These are phyloP conservation scores for Habropoda laboriosa DNA, from an alignment of 1,140 invertebrate genomes.

Conservation along the genomic window DNA sequence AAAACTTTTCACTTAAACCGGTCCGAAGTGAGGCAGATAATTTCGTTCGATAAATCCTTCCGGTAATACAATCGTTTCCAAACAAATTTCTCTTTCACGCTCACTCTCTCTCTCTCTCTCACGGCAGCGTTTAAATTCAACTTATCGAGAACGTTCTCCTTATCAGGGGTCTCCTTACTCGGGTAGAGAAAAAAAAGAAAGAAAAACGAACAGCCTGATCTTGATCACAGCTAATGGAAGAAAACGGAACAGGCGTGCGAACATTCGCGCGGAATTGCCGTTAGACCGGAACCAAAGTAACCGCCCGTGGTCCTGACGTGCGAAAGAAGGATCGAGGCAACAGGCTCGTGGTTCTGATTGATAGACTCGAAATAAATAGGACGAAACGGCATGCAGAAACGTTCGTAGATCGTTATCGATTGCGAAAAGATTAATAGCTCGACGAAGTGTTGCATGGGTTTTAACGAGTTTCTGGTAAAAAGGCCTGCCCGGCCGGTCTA, in stretches of 20 bases:
- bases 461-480: constrained; percentile 38
- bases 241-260: neutral
- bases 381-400: constrained; percentile 1
- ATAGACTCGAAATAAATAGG: constrained; percentile 36
- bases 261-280: neutral
- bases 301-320: neutral
- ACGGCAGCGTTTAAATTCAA: neutral
- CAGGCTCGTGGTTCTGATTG: constrained; percentile 12
- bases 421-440: constrained; percentile 45
- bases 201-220: constrained; percentile 6
- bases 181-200: too few species aligned
- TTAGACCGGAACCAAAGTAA: neutral
- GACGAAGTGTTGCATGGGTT: constrained; percentile 37
- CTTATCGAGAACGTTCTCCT: neutral
- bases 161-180: neutral
- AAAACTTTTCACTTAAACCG: too few species aligned
- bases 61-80: too few species aligned
- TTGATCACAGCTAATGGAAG: neutral
- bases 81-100: too few species aligned
- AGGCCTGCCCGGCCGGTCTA: neutral
- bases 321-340: neutral
- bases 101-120: neutral
- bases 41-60: too few species aligned
- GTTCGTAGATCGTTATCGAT: constrained; percentile 45
- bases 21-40: too few species aligned